Evolutionary conservation across 2,113 vertebrate genomes (phyloP).

Genomic region (Callipepla squamata): DNA sequence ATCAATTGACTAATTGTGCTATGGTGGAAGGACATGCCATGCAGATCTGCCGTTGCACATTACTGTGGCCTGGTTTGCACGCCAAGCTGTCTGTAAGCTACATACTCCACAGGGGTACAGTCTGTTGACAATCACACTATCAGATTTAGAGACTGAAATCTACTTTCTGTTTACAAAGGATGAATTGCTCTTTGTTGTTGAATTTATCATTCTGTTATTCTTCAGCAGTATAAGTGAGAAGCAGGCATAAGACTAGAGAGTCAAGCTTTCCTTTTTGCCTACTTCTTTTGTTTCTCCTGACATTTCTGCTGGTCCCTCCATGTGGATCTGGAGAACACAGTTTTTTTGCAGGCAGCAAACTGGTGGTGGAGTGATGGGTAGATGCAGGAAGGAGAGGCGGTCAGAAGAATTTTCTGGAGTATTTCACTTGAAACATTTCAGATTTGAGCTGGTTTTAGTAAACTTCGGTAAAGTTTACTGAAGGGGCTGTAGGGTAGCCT

Average conservation of each 20-base stretch:
- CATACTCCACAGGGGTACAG: not conserved
- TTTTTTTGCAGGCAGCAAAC: not conserved
- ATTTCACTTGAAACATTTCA: not conserved
- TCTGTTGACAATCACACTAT: not conserved
- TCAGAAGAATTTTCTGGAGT: not conserved
- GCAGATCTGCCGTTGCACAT: conserved; percentile 10
- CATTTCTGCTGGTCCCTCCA: not conserved
- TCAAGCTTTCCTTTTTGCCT: not conserved
- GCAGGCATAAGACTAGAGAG: not conserved
- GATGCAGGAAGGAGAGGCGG: not conserved
- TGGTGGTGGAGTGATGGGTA: not conserved
- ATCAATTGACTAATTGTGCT: not conserved
- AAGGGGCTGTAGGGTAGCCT: not conserved
- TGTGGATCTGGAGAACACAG: not conserved
- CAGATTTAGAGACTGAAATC: not conserved
- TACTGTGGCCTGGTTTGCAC: not conserved
- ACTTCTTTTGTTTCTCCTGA: not conserved
- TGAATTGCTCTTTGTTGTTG: not conserved
- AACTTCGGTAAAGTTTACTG: not conserved
- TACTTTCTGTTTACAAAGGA: not conserved
- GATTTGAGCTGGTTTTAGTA: not conserved
- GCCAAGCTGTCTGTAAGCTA: not conserved
- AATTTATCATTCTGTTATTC: not conserved
- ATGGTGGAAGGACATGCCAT: not conserved
- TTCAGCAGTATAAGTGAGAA: not conserved